A percentile compares a stretch with the other conserved stretches of the same genome.
Conservation (phyloP, 2,888 invertebrate genomes). For the Callinectes sapidus region DNA sequence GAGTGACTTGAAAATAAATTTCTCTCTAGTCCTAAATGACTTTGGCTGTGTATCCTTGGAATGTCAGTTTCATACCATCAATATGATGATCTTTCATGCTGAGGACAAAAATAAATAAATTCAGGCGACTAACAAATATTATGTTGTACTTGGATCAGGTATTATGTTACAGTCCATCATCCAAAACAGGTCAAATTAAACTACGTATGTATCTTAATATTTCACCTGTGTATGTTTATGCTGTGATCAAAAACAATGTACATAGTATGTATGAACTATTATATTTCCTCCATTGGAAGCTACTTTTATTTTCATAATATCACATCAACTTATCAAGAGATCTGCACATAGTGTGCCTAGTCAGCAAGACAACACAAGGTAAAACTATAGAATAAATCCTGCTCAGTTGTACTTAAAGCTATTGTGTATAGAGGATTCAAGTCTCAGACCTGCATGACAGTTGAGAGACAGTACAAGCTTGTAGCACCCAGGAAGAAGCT, state of each 20-base stretch:
- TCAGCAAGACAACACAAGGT: no score
- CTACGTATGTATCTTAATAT: neutral
- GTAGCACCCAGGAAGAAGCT: no score
- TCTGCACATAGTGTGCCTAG: no score
- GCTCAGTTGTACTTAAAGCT: no score
- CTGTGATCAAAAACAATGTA: neutral
- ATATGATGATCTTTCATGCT: neutral
- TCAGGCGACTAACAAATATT: neutral
- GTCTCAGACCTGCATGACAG: no score
- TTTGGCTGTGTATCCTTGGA: neutral
- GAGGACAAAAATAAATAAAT: neutral
- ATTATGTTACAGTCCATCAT: neutral
- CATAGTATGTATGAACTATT: neutral
- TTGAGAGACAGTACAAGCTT: no score
- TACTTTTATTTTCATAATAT: neutral
- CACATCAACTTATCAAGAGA: no score
- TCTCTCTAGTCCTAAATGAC: neutral
- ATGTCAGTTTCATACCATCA: neutral
- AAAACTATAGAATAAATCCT: no score
- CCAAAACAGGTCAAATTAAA: neutral
- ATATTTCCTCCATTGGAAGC: neutral
- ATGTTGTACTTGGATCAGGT: neutral
- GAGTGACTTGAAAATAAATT: neutral
- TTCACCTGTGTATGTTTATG: neutral
- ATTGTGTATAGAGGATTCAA: no score